Evolutionary conservation across 1,140 invertebrate species (phyloP).

Genomic region (Luehdorfia chinensis): DNA sequence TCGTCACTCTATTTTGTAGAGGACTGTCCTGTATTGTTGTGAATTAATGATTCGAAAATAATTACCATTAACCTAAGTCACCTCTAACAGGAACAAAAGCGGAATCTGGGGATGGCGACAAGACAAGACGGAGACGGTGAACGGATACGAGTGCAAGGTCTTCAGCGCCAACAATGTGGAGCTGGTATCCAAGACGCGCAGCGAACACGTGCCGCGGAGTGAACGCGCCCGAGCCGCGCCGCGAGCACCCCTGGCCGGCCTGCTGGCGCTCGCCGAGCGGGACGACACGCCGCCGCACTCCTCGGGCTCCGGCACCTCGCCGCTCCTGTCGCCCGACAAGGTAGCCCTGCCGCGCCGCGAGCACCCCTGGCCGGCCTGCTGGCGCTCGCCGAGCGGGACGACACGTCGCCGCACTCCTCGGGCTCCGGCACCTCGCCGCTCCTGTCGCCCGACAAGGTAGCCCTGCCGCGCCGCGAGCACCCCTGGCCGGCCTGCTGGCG

Average conservation of each 20-base stretch:
- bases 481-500: too few species aligned
- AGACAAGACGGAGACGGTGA: constrained; percentile 93
- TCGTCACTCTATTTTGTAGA: too few species aligned
- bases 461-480: too few species aligned
- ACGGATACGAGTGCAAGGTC: constrained; percentile 96
- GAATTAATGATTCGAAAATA: too few species aligned
- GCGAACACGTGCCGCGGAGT: constrained; percentile 91
- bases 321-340: constrained; percentile 28
- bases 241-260: constrained; percentile 86
- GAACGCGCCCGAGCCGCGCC: constrained; percentile 13
- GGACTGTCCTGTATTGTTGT: too few species aligned
- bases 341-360: constrained; percentile 18
- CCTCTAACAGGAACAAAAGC: constrained; percentile 91
- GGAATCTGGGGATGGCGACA: constrained; percentile 97
- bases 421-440: too few species aligned
- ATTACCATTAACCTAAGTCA: too few species aligned
- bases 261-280: constrained; percentile 90
- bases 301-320: too few species aligned
- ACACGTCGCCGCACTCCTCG: constrained; percentile 23
- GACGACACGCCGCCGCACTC: constrained; percentile 32
- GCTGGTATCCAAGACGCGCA: constrained; percentile 95
- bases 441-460: constrained; percentile 29
- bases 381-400: constrained; percentile 85
- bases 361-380: constrained; percentile 91
- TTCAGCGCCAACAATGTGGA: constrained; percentile 98